Evolutionary conservation across 2,113 vertebrate species (phyloP).

Genomic region (Leptobrachium ailaonicum): DNA sequence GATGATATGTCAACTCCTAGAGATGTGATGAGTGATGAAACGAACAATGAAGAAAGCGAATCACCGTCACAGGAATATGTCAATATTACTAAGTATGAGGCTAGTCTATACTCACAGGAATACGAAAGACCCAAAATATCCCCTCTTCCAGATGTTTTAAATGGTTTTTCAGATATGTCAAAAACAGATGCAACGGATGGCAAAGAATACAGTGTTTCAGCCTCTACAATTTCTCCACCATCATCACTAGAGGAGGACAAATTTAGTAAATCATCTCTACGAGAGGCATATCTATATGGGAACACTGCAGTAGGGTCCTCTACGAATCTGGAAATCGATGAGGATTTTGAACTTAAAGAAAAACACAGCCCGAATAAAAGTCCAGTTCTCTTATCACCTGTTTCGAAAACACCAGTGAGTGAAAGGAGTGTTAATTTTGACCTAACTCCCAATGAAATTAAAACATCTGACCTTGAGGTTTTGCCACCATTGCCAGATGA

Average conservation of each 20-base stretch:
- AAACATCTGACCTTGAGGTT: constrained; percentile 72
- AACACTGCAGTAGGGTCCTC: constrained; percentile 56
- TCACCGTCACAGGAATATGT: constrained; percentile 83
- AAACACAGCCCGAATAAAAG: constrained; percentile 64
- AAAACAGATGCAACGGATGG: constrained; percentile 89
- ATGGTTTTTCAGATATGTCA: constrained; percentile 74
- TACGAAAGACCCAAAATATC: constrained; percentile 70
- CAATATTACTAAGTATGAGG: constrained; percentile 73
- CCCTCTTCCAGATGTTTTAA: constrained; percentile 69
- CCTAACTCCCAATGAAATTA: constrained; percentile 75
- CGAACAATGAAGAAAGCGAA: constrained; percentile 84
- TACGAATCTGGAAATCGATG: constrained; percentile 61
- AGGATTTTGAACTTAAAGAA: constrained; percentile 55
- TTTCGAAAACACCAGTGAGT: constrained; percentile 83
- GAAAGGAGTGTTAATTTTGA: constrained; percentile 84
- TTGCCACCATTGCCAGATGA: constrained; percentile 61
- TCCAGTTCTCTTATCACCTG: constrained; percentile 71
- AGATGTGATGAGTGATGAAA: constrained; percentile 88
- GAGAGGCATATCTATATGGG: constrained; percentile 60
- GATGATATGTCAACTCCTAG: constrained; percentile 92
- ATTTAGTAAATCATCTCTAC: constrained; percentile 71
- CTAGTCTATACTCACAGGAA: constrained; percentile 69
- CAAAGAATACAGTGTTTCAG: constrained; percentile 84
- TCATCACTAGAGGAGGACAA: constrained; percentile 89
- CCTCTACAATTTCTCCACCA: constrained; percentile 88